A percentile compares a stretch with the other conserved stretches of the same genome.
phyloP scores from a whole-genome alignment of 2,888 invertebrate genomes.

The Junonia oenone region DNA sequence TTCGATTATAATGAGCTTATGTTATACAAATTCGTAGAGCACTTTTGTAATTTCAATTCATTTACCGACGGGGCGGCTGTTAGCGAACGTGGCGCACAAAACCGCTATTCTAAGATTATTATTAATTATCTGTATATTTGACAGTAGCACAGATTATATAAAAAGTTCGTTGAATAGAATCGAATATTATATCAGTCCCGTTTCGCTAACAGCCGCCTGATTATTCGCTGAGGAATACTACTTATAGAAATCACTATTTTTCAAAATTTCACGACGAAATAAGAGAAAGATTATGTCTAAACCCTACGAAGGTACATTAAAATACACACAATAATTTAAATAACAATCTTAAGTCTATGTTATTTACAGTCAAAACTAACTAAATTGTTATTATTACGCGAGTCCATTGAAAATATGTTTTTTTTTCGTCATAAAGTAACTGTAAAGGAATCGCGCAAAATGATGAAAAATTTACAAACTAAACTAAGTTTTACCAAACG shows the following conservation, averaged over 20 bases:
- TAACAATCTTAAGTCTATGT: constrained; percentile 53
- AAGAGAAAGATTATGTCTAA: constrained; percentile 47
- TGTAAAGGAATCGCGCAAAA: constrained; percentile 18
- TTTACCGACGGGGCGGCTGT: constrained; percentile 38
- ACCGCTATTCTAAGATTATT: no score
- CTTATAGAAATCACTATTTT: constrained; percentile 36
- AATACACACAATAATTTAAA: constrained; percentile 51
- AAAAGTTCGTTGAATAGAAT: not conserved
- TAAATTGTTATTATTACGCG: constrained; percentile 29
- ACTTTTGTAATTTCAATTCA: constrained; percentile 50
- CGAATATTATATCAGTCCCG: not conserved
- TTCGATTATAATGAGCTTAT: constrained; percentile 54
- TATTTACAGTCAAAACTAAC: constrained; percentile 51
- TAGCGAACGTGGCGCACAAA: constrained; percentile 31
- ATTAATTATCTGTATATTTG: not conserved
- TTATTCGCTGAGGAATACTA: constrained; percentile 26
- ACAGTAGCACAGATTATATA: not conserved
- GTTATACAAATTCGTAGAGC: constrained; percentile 70
- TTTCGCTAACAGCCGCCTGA: constrained; percentile 19
- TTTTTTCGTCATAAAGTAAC: not conserved
- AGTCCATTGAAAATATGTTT: constrained; percentile 19
- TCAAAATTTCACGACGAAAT: constrained; percentile 44
- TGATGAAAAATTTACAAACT: constrained; percentile 23
- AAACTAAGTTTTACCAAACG: constrained; percentile 24
- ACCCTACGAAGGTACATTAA: constrained; percentile 44